phyloP scores from a whole-genome alignment of 2,888 invertebrate species.

The Coecobrya sp. region DNA sequence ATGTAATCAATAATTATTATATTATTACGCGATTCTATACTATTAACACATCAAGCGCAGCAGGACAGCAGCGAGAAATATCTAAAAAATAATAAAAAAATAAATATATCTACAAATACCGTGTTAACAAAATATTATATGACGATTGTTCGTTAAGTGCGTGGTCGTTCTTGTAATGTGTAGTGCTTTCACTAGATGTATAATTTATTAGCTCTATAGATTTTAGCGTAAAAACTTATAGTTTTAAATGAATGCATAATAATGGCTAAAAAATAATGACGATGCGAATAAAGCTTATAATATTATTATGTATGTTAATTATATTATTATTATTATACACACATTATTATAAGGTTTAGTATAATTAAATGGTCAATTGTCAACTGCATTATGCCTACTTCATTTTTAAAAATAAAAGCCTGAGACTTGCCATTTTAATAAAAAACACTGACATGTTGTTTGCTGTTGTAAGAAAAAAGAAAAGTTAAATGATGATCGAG shows the following conservation, averaged over 20 bases:
- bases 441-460: slow-evolving; percentile 2
- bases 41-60: neutral
- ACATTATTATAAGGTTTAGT: neutral
- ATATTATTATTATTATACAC: neutral
- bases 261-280: neutral
- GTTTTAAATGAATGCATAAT: slow-evolving; percentile 1
- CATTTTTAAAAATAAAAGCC: slow-evolving; percentile 61
- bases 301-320: neutral
- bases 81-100: neutral
- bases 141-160: neutral
- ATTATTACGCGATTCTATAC: neutral
- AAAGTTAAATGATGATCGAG: neutral
- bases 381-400: slow-evolving; percentile 19
- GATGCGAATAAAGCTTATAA: neutral
- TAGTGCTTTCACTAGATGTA: slow-evolving; percentile 73
- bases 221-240: neutral
- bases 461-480: neutral
- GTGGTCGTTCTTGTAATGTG: slow-evolving; percentile 49
- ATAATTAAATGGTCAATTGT: slow-evolving; percentile 44
- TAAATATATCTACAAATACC: too few species aligned
- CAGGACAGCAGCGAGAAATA: slow-evolving; percentile 14
- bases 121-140: too few species aligned
- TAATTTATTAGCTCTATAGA: neutral
- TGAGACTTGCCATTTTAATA: slow-evolving; percentile 63
- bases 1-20: slow-evolving; percentile 20